Percentiles rank a stretch among this genome's conserved stretches.
Conservation (phyloP, 2,113 vertebrate species). For the Megaleporinus macrocephalus region DNA sequence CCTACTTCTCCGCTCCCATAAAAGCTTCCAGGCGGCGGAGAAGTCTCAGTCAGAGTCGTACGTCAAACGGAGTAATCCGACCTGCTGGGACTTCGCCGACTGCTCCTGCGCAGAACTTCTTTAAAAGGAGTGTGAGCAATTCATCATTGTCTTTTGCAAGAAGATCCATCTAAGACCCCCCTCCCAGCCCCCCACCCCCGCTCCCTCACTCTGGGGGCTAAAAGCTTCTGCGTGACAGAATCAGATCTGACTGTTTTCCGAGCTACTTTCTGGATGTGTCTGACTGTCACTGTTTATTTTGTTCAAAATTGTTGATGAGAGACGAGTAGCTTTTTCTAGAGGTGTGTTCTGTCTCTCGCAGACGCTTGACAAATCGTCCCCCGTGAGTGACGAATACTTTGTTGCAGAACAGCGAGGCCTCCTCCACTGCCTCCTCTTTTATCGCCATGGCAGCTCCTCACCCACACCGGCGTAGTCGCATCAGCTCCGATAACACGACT, state of each 20-base stretch:
- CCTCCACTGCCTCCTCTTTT: constrained; percentile 4
- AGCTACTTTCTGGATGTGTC: constrained; percentile 56
- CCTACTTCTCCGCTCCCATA: not conserved
- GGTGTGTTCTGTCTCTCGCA: constrained; percentile 53
- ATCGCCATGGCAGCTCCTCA: not conserved
- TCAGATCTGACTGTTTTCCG: constrained; percentile 55
- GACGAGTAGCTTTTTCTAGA: constrained; percentile 51
- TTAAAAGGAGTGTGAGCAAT: constrained; percentile 46
- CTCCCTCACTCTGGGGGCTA: constrained; percentile 35
- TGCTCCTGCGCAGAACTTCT: constrained; percentile 44
- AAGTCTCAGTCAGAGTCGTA: constrained; percentile 13
- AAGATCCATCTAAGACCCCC: constrained; percentile 39
- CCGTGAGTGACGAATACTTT: constrained; percentile 43
- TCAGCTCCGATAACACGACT: constrained; percentile 19
- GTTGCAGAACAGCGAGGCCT: constrained; percentile 48
- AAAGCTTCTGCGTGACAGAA: constrained; percentile 55
- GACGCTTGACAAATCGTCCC: constrained; percentile 64
- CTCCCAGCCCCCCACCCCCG: constrained; percentile 3
- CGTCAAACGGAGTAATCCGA: constrained; percentile 42
- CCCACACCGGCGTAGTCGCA: constrained; percentile 4
- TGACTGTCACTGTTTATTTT: constrained; percentile 67
- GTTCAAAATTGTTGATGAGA: constrained; percentile 44
- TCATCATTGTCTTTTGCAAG: constrained; percentile 45
- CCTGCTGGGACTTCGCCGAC: constrained; percentile 41
- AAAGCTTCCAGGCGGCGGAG: not conserved